Percentiles rank a stretch among this genome's conserved stretches.
Evolutionary conservation across 2,888 invertebrate species (phyloP).

Genomic region (Scaptomyza polygonia): DNA sequence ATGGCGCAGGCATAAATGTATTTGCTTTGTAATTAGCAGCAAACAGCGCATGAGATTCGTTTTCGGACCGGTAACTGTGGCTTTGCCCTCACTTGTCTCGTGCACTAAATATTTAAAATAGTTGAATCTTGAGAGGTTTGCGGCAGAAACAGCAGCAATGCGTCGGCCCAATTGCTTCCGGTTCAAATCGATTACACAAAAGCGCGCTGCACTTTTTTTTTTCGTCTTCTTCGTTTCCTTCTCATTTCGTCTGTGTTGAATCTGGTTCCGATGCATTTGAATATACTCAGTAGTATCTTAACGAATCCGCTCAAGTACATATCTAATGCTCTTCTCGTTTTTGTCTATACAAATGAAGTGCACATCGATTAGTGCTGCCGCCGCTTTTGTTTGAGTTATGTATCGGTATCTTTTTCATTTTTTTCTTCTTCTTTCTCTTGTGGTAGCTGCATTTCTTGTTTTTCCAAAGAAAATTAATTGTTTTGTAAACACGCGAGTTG

Average conservation of each 20-base stretch:
- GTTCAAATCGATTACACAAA: constrained; percentile 79
- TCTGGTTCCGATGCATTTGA: constrained; percentile 47
- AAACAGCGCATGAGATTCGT: constrained; percentile 52
- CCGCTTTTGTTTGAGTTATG: constrained; percentile 74
- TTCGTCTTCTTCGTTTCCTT: constrained; percentile 8
- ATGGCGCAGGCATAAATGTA: constrained; percentile 34
- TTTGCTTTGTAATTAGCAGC: constrained; percentile 58
- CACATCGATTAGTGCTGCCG: constrained; percentile 72
- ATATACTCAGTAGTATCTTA: constrained; percentile 42
- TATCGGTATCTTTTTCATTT: constrained; percentile 77
- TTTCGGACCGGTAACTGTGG: constrained; percentile 18
- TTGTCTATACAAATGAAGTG: constrained; percentile 70
- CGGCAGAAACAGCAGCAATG: constrained; percentile 7
- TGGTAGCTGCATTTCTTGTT: constrained; percentile 44
- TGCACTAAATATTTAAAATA: constrained; percentile 81
- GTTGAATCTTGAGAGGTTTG: constrained; percentile 59
- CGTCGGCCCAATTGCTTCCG: constrained; percentile 76
- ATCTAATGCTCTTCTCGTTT: constrained; percentile 39
- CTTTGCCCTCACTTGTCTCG: constrained; percentile 67
- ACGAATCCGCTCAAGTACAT: constrained; percentile 49
- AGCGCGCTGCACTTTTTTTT: constrained; percentile 61
- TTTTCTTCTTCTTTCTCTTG: constrained; percentile 2
- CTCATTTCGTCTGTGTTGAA: constrained; percentile 38
- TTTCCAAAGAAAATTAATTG: constrained; percentile 75
- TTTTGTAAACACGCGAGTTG: constrained; percentile 73